Evolutionary conservation across 2,888 invertebrate species (phyloP), one percentile per base, ranked within the genome.

Genomic region (Hedya salicella): DNA sequence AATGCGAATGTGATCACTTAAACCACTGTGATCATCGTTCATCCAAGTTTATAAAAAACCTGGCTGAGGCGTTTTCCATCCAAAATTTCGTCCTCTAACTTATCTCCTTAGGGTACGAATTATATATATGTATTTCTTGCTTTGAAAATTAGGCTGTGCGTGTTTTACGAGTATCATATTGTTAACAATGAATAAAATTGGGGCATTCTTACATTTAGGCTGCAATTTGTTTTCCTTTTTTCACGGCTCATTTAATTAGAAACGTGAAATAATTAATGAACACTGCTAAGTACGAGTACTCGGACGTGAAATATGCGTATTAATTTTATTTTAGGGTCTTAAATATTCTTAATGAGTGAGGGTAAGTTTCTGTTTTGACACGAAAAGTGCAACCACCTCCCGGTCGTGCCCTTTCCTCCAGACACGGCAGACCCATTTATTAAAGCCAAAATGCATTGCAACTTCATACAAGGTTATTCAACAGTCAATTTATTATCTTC

Each of bases 231-330:
- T 49, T 46, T 32, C 54, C 17, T 66, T 44, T 44, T 53, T 44
- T 52, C 42, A 56, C 49, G 56, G 39, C 52, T 61, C 61, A 21
- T 61, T 61, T 66, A 66, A 66, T 66, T 66, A 66, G 61, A 66
- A 57, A 61, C 3, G 42, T 32, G 48, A 66, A 53, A 66, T 66
- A 66, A 66, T 66, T 66, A 54, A 66, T 66, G 61, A 54, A 61
- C 66, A 54, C 49, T 19, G 60, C 66, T 66, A 66, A 66, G 61
- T 66, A 61, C 61, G 32, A 54, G 66, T 52, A 61, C 60, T 53
- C 32, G 48, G 50, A 48, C 48, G 66, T 68, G 56, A 70, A 68
- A 67, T 71, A 66, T 70, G 42, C 61, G 62, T 70, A 68, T 57
- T 67, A 70, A 70, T 70, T 70, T 62, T 63, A 67, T 57, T 57